Conservation (phyloP, 2,888 invertebrate species). For the Plebejus anna region DNA sequence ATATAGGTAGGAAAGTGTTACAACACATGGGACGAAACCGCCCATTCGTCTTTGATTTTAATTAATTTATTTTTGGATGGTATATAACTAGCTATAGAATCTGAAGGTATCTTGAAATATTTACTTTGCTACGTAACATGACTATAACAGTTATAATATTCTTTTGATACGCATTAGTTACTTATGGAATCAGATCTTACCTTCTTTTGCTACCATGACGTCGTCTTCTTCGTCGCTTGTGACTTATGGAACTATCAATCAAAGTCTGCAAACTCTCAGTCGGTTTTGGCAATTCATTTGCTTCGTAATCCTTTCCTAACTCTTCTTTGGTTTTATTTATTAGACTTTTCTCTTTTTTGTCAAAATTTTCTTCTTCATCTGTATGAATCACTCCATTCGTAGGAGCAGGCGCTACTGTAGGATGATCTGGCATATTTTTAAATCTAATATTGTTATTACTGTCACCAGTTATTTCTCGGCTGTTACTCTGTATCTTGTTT, state of each 20-base stretch:
- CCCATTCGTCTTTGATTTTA: neutral
- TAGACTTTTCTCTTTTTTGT: slow-evolving; percentile 45
- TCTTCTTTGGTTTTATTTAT: slow-evolving; percentile 54
- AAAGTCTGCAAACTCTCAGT: slow-evolving; percentile 68
- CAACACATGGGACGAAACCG: too few species aligned
- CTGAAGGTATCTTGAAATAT: too few species aligned
- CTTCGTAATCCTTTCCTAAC: slow-evolving; percentile 48
- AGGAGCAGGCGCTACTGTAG: slow-evolving; percentile 69
- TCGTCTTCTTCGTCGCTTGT: slow-evolving; percentile 55
- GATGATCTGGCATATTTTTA: slow-evolving; percentile 67
- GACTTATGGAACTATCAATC: slow-evolving; percentile 50
- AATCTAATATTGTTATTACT: slow-evolving; percentile 65
- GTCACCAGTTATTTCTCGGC: slow-evolving; percentile 76
- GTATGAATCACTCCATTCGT: slow-evolving; percentile 68
- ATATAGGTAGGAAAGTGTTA: too few species aligned
- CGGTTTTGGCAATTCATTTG: slow-evolving; percentile 59
- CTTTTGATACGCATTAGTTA: too few species aligned
- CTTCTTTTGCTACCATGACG: slow-evolving; percentile 70
- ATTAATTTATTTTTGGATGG: too few species aligned
- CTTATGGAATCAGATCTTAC: slow-evolving; percentile 44
- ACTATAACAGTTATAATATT: too few species aligned
- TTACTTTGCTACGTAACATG: too few species aligned
- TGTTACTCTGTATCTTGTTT: slow-evolving; percentile 78
- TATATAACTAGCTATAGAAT: too few species aligned
- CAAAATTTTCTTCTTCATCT: slow-evolving; percentile 57